Percentiles rank a stretch among this genome's conserved stretches.
These are phyloP conservation scores for Philhelius pedissequus DNA, from an alignment of 2,888 invertebrate genomes.

Conservation along the genomic window DNA sequence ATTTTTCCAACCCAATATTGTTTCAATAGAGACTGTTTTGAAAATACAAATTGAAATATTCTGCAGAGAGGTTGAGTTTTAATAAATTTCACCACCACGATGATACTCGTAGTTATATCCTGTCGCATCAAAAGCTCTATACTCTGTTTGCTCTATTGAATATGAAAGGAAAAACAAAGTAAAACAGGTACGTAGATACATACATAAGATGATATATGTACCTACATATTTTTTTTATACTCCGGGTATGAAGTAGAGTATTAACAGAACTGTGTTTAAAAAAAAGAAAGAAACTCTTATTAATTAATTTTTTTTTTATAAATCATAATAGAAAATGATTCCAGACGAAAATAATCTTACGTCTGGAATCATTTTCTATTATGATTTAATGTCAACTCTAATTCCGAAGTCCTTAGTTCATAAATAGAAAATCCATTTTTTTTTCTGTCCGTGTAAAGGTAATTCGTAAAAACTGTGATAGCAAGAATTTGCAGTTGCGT, in stretches of 20 bases:
- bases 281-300: neutral
- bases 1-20: neutral
- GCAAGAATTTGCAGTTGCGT: too few species aligned
- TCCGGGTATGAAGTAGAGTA: neutral
- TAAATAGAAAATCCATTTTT: too few species aligned
- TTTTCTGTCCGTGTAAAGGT: too few species aligned
- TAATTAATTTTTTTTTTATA: too few species aligned
- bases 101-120: slow-evolving; percentile 20
- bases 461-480: too few species aligned
- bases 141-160: slow-evolving; percentile 19
- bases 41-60: slow-evolving; percentile 42
- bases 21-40: neutral
- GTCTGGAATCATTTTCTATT: too few species aligned
- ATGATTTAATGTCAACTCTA: too few species aligned
- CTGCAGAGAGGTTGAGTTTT: slow-evolving; percentile 11
- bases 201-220: too few species aligned
- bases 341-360: too few species aligned
- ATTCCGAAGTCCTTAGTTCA: too few species aligned
- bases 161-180: neutral
- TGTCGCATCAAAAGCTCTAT: slow-evolving; percentile 6
- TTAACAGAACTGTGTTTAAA: neutral
- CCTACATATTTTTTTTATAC: too few species aligned
- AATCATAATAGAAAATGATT: too few species aligned
- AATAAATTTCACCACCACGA: slow-evolving; percentile 16
- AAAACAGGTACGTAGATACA: neutral